A percentile compares a stretch with the other conserved stretches of the same genome.
These are phyloP conservation scores for Zosterops lateralis DNA, from an alignment of 2,113 vertebrate species.

Conservation along the genomic window DNA sequence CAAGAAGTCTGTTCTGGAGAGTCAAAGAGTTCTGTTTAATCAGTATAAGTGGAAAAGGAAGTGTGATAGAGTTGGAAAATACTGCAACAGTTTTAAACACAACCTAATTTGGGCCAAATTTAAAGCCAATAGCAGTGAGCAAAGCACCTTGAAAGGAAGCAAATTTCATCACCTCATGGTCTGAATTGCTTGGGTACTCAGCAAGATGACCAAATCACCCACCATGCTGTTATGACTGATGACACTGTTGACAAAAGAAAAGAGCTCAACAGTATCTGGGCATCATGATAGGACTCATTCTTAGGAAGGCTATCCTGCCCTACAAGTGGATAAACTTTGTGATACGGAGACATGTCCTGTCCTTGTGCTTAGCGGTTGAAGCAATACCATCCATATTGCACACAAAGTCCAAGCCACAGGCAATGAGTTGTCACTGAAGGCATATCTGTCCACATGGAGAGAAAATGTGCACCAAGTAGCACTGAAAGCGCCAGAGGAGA, in stretches of 20 bases:
- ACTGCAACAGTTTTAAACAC: neutral
- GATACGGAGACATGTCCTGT: neutral
- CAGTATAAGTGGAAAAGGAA: neutral
- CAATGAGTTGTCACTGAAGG: neutral
- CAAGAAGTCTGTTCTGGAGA: neutral
- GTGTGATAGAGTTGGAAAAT: neutral
- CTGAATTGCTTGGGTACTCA: neutral
- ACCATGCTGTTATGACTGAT: neutral
- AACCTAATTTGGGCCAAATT: neutral
- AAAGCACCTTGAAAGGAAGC: neutral
- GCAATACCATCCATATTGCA: neutral
- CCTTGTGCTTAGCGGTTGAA: slow-evolving; percentile 1
- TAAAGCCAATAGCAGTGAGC: neutral
- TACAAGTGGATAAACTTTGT: neutral
- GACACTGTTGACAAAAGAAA: neutral
- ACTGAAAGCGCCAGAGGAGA: neutral
- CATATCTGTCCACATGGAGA: neutral
- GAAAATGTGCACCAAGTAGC: neutral
- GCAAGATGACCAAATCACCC: neutral
- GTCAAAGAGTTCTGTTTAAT: neutral
- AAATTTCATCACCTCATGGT: neutral
- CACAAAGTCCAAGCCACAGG: neutral
- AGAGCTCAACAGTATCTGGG: neutral
- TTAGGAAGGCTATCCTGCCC: neutral
- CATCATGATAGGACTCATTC: neutral